phyloP scores from a whole-genome alignment of 2,797 vertebrate species.

The Steatocranus sp. region DNA sequence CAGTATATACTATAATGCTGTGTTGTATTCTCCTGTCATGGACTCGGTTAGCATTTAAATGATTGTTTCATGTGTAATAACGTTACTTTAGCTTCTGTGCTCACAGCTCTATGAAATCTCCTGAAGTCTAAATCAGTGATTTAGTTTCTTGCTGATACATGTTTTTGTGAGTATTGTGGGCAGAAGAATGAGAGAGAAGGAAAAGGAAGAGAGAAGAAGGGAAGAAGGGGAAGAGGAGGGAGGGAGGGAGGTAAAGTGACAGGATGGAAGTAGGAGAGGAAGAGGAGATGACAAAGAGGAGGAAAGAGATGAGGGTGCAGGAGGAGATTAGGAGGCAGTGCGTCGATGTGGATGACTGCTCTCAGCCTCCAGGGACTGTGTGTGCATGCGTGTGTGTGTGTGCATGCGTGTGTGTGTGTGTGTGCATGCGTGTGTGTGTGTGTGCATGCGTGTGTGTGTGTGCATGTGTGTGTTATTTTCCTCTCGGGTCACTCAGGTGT shows the following conservation, averaged over 20 bases:
- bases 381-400: fast-evolving
- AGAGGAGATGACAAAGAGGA: not conserved
- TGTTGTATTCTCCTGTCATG: too few species aligned
- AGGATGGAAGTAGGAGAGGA: not conserved
- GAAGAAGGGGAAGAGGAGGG: not conserved
- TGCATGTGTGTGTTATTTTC: not conserved
- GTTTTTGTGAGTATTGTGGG: not conserved
- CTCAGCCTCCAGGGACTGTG: fast-evolving
- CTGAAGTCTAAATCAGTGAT: not conserved
- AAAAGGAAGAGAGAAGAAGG: not conserved
- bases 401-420: fast-evolving
- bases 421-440: not conserved
- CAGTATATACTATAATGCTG: not conserved
- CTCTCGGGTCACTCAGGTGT: conserved; percentile 13
- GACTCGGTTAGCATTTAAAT: not conserved
- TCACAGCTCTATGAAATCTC: not conserved
- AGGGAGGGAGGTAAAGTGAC: fast-evolving
- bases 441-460: not conserved
- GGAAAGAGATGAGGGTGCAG: not conserved
- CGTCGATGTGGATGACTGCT: conserved; percentile 7
- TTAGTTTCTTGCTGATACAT: fast-evolving
- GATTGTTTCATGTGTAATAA: not conserved
- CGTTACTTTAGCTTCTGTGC: not conserved
- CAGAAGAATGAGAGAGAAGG: not conserved
- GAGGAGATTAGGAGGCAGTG: conserved; percentile 21